Evolutionary conservation across 2,888 invertebrate genomes (phyloP), one percentile per base, ranked within the genome.

Genomic region (Phasia obesa): DNA sequence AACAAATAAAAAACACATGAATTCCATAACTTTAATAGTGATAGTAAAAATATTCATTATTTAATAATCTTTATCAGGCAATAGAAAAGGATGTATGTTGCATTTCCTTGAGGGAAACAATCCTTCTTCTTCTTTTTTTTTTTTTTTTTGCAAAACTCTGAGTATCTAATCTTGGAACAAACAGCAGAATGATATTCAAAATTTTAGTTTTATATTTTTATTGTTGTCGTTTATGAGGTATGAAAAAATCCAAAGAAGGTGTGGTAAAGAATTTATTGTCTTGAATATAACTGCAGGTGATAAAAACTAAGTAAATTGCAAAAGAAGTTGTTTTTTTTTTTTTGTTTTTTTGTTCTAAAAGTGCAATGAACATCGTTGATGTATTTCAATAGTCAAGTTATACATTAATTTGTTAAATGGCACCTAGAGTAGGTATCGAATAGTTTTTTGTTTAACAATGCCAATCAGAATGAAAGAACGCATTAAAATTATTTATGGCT

Each of bases 41-140:
- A 55, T 55, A 55, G 59, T 35, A 75, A 75, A 42, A 55, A 21
- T 42, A 76, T 69, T 60, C 76, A 77, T 73, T 77, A 81, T 77
- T 81, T 51, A 67, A 77, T 73, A 19, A 81, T 77, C 42, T 71
- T 81, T 76, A 76, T 67, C 60, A 11, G 35, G 11, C 35, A 35
- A 35, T 35, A 35, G 35, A 9, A 35, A 35, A 11, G 2, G 11
- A 35, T 11, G 11, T 11, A 11, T 11, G 11, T 35, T 11, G 11
- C 27, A 38, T 49, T 2, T 19, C 19, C n/a, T 35, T 31, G 15
- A 7, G 3, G 25, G 11, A 51, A 49, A 23, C 27, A 69, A 44
- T 21, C 53, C 53, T 69, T 69, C 27, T 51, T 65, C 15, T 42
- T n/a, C 42, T n/a, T n/a, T 11, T 31, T 35, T 35, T 51, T 65